Conservation (phyloP, 2,797 vertebrate genomes). For the Gymnopithys bicolor region DNA sequence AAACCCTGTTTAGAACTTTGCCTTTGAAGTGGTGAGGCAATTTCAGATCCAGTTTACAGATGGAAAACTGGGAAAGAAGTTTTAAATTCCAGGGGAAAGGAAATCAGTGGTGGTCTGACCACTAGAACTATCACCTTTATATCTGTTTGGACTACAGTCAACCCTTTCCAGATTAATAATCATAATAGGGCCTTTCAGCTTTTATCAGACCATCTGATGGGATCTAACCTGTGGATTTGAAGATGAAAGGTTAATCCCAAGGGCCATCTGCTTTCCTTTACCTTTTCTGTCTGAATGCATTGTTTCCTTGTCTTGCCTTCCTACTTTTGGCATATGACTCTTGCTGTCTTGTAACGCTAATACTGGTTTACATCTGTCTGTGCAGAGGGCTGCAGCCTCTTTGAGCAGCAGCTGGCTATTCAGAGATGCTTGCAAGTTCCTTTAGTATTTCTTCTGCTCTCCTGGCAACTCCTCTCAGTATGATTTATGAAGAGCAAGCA, state of each 20-base stretch:
- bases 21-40: not conserved
- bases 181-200: not conserved
- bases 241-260: not conserved
- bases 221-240: not conserved
- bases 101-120: not conserved
- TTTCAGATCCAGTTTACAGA: not conserved
- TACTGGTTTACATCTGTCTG: not conserved
- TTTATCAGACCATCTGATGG: not conserved
- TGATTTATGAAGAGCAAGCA: constrained; percentile 67
- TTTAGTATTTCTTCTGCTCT: constrained; percentile 27
- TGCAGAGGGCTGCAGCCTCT: not conserved
- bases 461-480: constrained; percentile 14
- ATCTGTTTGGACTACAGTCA: not conserved
- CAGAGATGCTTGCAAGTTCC: not conserved
- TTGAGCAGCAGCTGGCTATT: constrained; percentile 20
- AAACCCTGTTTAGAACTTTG: not conserved
- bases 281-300: not conserved
- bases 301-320: not conserved
- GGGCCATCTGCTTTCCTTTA: not conserved
- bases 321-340: not conserved
- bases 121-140: not conserved
- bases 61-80: not conserved
- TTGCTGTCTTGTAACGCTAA: not conserved
- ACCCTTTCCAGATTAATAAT: not conserved
- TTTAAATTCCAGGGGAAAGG: not conserved